Evolutionary conservation across 2,797 vertebrate species (phyloP).

Genomic region (Malurus splendens): DNA sequence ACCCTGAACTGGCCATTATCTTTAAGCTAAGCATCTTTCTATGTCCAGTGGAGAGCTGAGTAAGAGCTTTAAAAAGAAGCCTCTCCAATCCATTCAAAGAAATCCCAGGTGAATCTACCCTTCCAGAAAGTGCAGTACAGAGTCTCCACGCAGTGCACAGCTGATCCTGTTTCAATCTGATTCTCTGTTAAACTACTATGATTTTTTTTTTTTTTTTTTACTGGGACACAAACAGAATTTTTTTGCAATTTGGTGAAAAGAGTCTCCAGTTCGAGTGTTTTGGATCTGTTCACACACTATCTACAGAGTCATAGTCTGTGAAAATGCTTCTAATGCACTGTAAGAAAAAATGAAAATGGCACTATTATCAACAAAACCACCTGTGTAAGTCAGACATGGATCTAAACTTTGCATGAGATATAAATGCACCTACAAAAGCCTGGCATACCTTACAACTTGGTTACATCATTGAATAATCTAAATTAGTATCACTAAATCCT

Average conservation of each 20-base stretch:
- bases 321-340: background rate
- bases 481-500: background rate
- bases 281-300: background rate
- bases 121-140: background rate
- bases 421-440: background rate
- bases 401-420: background rate
- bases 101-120: background rate
- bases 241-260: background rate
- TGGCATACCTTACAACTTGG: background rate
- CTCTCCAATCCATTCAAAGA: background rate
- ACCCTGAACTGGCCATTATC: background rate
- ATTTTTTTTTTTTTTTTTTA: background rate
- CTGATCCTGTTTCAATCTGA: background rate
- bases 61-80: background rate
- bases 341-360: background rate
- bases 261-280: background rate
- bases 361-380: background rate
- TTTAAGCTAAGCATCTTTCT: background rate
- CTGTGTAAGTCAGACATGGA: background rate
- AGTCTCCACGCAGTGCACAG: background rate
- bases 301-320: rapidly evolving
- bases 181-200: background rate
- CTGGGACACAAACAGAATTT: background rate
- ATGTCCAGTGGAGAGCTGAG: background rate
- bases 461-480: background rate